Base-by-base conservation (phyloP, 2,797 vertebrate genomes). In the Chiroxiphia lanceolata region DNA sequence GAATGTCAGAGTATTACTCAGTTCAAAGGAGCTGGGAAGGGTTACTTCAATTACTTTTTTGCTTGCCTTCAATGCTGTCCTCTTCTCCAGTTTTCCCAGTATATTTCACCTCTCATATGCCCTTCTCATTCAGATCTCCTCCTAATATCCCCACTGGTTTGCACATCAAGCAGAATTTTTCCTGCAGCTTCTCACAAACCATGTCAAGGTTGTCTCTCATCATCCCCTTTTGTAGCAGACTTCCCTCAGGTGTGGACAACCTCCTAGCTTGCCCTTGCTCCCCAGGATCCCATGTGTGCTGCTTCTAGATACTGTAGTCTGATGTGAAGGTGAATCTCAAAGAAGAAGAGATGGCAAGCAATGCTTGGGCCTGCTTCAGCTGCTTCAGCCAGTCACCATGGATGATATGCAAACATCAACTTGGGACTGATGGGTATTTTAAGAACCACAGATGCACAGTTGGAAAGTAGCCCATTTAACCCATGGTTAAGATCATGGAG, bases 341-440 rank as follows among this genome's bases (percentile, higher is more conserved):
- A 65, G 26, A 83, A 74, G 81, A 72, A 81, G 15, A 69, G 42
- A 64, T 5, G 6, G 68, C 5, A 44, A 81, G 44, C 53, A 87
- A 79, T 33, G 47, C 78, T 70, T 89, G 75, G 72, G 92, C 51
- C 78, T 75, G 72, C 74, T n/a, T n/a, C 97, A 97, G 94, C 94
- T 96, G 95, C 88, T 95, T 80, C 92, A 95, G 91, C 94, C 96
- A 94, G 79, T 96, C 94, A 97, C 54, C 38, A 33, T 9, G 56
- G 71, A n/a, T 87, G 75, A 92, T 20, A 93, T 3, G 27, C 54
- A 95, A 89, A 77, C 56, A 65, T 87, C 50, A 68, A 0, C 0
- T 57, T 3, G 3, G 47, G 48, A 78, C 54, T 15, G 29, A 54
- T 26, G 83, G 33, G 38, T 87, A 87, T 96, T 97, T 96, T 95